phyloP scores from a whole-genome alignment of 2,888 invertebrate genomes.

The Sisyra nigra region DNA sequence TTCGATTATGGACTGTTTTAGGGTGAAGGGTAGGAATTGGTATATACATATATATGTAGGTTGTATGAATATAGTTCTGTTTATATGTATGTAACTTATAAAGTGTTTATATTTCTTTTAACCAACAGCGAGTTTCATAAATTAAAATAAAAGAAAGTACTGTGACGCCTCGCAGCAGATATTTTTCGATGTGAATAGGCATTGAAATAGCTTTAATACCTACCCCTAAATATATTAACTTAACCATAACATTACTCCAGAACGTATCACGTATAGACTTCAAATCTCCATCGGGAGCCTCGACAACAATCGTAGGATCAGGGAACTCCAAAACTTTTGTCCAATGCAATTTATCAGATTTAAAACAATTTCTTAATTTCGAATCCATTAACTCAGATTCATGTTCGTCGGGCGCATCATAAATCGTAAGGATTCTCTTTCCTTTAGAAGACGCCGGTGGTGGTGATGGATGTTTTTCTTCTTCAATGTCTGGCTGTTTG shows the following conservation, averaged over 20 bases:
- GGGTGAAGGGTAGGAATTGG: too few species aligned
- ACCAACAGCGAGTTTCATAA: too few species aligned
- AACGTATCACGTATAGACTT: conserved; percentile 36
- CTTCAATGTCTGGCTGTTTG: conserved; percentile 8
- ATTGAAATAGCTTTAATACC: too few species aligned
- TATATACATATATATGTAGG: too few species aligned
- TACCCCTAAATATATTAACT: conserved; percentile 35
- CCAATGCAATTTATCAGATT: conserved; percentile 34
- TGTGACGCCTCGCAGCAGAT: too few species aligned
- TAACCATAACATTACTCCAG: conserved; percentile 30
- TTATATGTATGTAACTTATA: too few species aligned
- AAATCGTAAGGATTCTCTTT: conserved; percentile 13
- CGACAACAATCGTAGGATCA: conserved; percentile 31
- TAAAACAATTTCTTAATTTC: conserved; percentile 28
- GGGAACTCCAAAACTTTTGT: conserved; percentile 35
- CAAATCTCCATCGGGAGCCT: conserved; percentile 31
- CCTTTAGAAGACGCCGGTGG: not conserved
- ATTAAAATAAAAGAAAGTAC: too few species aligned
- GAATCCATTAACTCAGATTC: conserved; percentile 12
- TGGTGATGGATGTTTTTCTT: conserved; percentile 8
- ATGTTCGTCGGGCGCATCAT: conserved; percentile 19
- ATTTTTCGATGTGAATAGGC: too few species aligned
- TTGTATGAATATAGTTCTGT: too few species aligned
- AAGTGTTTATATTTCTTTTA: too few species aligned
- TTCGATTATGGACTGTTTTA: too few species aligned